These are phyloP conservation scores for Nematopogon swammerdamellus DNA, from an alignment of 2,888 invertebrate genomes.

Conservation along the genomic window DNA sequence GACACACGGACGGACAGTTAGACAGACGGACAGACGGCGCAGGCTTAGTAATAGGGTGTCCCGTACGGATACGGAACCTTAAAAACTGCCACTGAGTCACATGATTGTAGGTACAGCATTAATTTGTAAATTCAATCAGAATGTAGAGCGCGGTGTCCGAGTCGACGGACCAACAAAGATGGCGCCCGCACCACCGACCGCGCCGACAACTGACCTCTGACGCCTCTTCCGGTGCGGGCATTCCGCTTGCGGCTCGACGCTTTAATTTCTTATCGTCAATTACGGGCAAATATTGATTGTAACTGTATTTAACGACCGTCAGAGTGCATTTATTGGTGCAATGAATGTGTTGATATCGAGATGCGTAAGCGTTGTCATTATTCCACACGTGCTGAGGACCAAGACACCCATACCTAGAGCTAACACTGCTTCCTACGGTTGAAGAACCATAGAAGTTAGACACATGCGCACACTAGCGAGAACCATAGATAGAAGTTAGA, in stretches of 20 bases:
- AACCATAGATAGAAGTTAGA: too few species aligned
- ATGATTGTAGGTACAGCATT: neutral
- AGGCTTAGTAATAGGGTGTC: too few species aligned
- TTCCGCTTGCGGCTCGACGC: neutral
- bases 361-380: too few species aligned
- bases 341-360: too few species aligned
- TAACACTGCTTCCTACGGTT: too few species aligned
- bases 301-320: neutral
- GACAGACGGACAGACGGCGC: too few species aligned
- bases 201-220: neutral
- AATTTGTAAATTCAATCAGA: neutral
- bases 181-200: neutral
- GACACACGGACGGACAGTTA: too few species aligned
- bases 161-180: neutral
- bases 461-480: too few species aligned
- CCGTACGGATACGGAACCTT: too few species aligned
- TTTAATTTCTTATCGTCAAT: neutral
- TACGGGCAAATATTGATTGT: neutral
- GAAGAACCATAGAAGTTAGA: too few species aligned
- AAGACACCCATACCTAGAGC: too few species aligned
- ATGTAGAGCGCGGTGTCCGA: neutral
- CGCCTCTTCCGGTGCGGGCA: neutral
- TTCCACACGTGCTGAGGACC: too few species aligned
- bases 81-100: neutral
- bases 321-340: neutral